Percentiles rank a stretch among this genome's conserved stretches.
Conservation (phyloP, 2,888 invertebrate genomes). For the Drepanosiphum platanoidis region DNA sequence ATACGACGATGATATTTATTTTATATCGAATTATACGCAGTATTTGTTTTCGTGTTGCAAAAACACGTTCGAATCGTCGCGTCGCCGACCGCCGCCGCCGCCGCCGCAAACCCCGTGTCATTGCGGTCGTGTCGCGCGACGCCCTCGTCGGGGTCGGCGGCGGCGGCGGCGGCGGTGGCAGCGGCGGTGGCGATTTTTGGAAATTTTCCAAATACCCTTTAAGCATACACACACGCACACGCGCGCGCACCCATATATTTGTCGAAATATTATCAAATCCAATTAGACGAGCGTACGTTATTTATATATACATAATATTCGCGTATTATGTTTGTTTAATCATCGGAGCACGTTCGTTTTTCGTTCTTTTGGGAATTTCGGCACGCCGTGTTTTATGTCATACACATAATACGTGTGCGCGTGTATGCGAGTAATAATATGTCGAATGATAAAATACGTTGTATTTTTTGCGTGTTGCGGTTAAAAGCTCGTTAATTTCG, state of each 20-base stretch:
- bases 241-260: not conserved
- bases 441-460: not conserved
- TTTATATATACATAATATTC: conserved; percentile 10
- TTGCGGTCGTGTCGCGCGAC: not conserved
- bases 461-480: not conserved
- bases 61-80: not conserved
- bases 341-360: conserved; percentile 44
- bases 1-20: conserved; percentile 21
- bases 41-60: conserved; percentile 22
- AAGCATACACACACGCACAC: not conserved
- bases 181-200: conserved; percentile 12
- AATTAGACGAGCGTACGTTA: conserved; percentile 9
- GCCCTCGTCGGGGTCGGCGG: too few relatives aligned
- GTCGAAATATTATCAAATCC: conserved; percentile 40
- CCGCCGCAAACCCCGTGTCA: not conserved
- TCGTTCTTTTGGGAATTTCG: conserved; percentile 53
- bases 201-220: not conserved
- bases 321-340: conserved; percentile 34
- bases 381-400: not conserved
- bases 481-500: conserved; percentile 28
- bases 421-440: too few relatives aligned
- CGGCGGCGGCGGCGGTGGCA: not conserved
- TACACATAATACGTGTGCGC: not conserved
- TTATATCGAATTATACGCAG: not conserved
- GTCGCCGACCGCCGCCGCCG: not conserved